These are phyloP conservation scores for Silvanus unidentatus DNA, from an alignment of 2,888 invertebrate genomes.

Conservation along the genomic window DNA sequence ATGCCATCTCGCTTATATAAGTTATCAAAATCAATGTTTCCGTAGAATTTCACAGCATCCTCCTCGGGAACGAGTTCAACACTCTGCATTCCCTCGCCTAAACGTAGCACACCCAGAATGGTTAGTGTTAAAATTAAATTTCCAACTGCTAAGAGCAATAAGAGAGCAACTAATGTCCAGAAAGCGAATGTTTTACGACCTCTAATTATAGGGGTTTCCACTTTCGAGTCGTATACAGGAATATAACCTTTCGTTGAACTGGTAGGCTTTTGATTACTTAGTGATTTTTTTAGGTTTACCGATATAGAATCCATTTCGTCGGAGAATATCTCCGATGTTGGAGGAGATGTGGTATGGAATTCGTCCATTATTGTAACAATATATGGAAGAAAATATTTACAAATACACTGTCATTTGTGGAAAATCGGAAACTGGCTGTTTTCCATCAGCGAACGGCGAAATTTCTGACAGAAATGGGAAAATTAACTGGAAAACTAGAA, in stretches of 20 bases:
- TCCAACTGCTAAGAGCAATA: slow-evolving; percentile 69
- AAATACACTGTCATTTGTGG: too few species aligned
- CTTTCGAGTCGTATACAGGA: slow-evolving; percentile 37
- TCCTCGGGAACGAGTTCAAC: slow-evolving; percentile 73
- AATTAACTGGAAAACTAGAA: too few species aligned
- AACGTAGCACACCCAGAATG: slow-evolving; percentile 70
- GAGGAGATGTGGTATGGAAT: slow-evolving; percentile 29
- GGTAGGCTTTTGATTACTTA: slow-evolving; percentile 16
- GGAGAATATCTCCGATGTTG: slow-evolving; percentile 38
- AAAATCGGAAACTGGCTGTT: too few species aligned
- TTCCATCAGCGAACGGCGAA: too few species aligned
- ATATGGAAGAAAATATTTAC: too few species aligned
- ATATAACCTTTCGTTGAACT: slow-evolving; percentile 41
- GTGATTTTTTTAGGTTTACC: slow-evolving; percentile 19
- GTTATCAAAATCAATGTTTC: slow-evolving; percentile 68
- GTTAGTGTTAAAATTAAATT: slow-evolving; percentile 76
- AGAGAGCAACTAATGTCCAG: slow-evolving; percentile 68
- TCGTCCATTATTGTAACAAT: not conserved
- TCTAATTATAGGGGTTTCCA: slow-evolving; percentile 33
- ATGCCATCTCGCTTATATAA: slow-evolving; percentile 69
- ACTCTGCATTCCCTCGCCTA: slow-evolving; percentile 81
- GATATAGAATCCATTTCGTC: slow-evolving; percentile 39
- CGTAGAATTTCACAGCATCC: slow-evolving; percentile 71
- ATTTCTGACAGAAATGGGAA: too few species aligned
- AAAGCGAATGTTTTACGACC: slow-evolving; percentile 65